A percentile compares a stretch with the other conserved stretches of the same genome.
Evolutionary conservation across 2,888 invertebrate species (phyloP).

Genomic region (Elaeidobius kamerunicus): DNA sequence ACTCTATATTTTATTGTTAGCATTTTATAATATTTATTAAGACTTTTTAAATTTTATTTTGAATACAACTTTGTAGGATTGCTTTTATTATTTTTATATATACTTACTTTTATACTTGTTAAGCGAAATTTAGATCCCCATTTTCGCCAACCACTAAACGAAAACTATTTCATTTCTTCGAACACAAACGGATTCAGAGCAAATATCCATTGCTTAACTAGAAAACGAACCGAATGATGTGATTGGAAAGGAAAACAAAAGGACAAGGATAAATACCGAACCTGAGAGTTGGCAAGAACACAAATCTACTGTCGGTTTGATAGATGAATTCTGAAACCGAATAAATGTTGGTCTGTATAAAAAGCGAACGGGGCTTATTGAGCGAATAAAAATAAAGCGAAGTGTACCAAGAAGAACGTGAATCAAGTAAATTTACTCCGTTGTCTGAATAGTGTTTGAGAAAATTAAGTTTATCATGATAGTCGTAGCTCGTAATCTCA

Average conservation of each 20-base stretch:
- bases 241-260: constrained; percentile 42
- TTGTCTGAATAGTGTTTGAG: constrained; percentile 17
- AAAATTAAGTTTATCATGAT: constrained; percentile 3
- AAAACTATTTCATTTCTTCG: constrained; percentile 13
- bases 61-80: too few species aligned
- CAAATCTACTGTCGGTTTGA: constrained; percentile 49
- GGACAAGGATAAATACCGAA: constrained; percentile 47
- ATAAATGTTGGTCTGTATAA: constrained; percentile 47
- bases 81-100: too few species aligned
- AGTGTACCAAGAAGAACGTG: constrained; percentile 22
- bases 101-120: too few species aligned
- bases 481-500: neutral
- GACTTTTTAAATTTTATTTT: too few species aligned
- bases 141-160: neutral
- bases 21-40: too few species aligned
- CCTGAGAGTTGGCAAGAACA: constrained; percentile 47
- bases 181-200: constrained; percentile 17
- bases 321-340: constrained; percentile 46
- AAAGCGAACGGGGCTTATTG: constrained; percentile 47
- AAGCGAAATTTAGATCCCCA: neutral
- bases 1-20: too few species aligned
- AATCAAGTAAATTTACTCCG: constrained; percentile 18
- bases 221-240: constrained; percentile 40
- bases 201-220: constrained; percentile 22
- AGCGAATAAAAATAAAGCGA: constrained; percentile 28